Evolutionary conservation across 1,140 invertebrate species (phyloP), one percentile per base, ranked within the genome.

Genomic region (Varroa destructor): DNA sequence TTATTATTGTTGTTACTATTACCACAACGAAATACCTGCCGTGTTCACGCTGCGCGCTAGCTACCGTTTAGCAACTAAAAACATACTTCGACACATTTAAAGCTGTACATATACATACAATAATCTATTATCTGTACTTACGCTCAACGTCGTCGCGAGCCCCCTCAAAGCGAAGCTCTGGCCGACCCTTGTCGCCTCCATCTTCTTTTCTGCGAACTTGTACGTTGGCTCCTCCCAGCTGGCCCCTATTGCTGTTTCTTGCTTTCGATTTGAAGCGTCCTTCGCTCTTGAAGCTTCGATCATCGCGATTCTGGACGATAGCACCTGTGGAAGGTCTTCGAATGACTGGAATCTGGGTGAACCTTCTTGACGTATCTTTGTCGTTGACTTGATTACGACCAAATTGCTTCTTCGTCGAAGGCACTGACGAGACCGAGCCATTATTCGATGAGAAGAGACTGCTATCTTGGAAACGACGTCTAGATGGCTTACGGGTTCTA

Each of bases 361-460:
- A 67, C 37, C 61, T 14, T 8, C 40, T 37, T 12, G 46, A 67
- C 2, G 46, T 5, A 51, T 51, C 46, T 8, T 40, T 67, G 37
- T 67, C 61, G 61, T 40, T 67, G 8, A 46, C 8, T 40, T 51
- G 46, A 3, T 51, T 51, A 51, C 61, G 61, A n/a, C 1, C 61
- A 37, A 67, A 67, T 14, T 12, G 61, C 46, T 67, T 67, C 61
- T 37, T 40, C 40, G 61, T 67, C 37, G 61, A 67, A 2, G 61
- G 61, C 40, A 67, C 61, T 37, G 61, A 67, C 2, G 61, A 67
- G 36, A 67, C 40, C 37, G 61, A 43, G 12, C 61, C 61, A 46
- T 51, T 51, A 51, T 67, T 67, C 37, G 61, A 67, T 1, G 40
- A 8, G 61, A 67, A 67, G 61, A 67, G 40, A 8, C 14, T 67